Evolutionary conservation across 2,888 invertebrate species (phyloP), one percentile per base, ranked within the genome.

Genomic region (Diarsia mendica): DNA sequence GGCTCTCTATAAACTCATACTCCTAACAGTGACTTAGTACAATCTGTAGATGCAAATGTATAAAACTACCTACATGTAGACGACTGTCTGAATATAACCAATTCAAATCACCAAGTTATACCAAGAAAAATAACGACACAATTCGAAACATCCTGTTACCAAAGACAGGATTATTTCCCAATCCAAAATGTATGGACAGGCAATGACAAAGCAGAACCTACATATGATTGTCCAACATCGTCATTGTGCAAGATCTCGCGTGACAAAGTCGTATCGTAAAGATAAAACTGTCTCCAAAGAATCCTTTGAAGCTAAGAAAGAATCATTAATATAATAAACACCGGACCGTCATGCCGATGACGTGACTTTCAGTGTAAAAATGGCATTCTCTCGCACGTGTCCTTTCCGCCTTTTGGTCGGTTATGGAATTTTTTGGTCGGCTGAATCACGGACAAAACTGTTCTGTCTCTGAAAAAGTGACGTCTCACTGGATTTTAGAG

Each of bases 211-310:
- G 95, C 95, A 92, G 88, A 83, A 88, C 65, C 51, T 89, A 83
- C 87, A 81, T n/a, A n/a, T 83, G 88, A 90, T 84, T 88, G 92
- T 92, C 93, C 92, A 92, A 92, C 89, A 92, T 93, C 93, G 94
- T 94, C 92, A 90, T 94, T 95, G 94, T 93, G 93, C 94, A 95
- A 95, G 93, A 93, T 94, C 93, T 95, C 93, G 94, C 94, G 92
- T 91, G 91, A 95, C 95, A 93, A 90, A 93, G 89, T 89, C 87
- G 80, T 86, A 92, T 89, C 88, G 91, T 88, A 85, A 91, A 93
- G 95, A 96, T 95, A 95, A 95, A 94, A 95, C 92, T 94, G 94
- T 94, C 93, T 91, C 91, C 90, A 86, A 88, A 90, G 88, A 94
- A 94, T 94, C 94, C 94, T 95, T 95, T 94, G 91, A 93, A 87